Percentiles rank a stretch among this genome's conserved stretches.
Evolutionary conservation across 1,140 invertebrate genomes (phyloP).

Genomic region (Panonychus citri): DNA sequence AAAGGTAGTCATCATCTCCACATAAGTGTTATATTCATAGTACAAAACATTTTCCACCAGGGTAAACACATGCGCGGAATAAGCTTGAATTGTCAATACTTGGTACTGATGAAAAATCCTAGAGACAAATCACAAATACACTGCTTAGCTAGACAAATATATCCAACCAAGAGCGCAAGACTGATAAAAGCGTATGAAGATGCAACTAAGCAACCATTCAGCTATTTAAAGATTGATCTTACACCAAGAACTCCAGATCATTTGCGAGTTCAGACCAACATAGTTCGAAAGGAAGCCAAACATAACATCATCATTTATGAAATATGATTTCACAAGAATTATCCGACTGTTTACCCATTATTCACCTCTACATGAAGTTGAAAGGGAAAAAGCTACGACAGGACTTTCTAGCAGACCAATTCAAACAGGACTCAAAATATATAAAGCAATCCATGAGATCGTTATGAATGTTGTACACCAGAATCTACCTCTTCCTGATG

Average conservation of each 20-base stretch:
- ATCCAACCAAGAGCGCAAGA: background rate
- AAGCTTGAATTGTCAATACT: background rate
- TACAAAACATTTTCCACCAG: too few relatives aligned
- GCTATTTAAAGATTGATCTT: background rate
- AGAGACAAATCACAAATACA: background rate
- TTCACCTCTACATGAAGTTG: background rate
- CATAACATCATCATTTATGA: background rate
- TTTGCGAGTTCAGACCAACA: background rate
- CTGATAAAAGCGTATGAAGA: background rate
- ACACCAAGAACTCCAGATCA: background rate
- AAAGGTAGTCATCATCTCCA: too few relatives aligned
- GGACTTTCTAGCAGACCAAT: background rate
- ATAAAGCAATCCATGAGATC: background rate
- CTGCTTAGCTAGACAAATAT: background rate
- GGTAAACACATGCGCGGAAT: too few relatives aligned
- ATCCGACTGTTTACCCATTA: background rate
- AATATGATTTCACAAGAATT: background rate
- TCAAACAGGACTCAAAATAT: background rate
- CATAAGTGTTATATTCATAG: too few relatives aligned
- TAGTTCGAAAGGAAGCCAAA: background rate
- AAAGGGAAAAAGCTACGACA: background rate
- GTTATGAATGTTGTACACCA: background rate
- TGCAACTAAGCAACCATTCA: background rate
- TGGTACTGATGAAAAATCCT: background rate
- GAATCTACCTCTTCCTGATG: background rate